Conservation (phyloP, 2,113 vertebrate genomes). For the Geothlypis trichas region DNA sequence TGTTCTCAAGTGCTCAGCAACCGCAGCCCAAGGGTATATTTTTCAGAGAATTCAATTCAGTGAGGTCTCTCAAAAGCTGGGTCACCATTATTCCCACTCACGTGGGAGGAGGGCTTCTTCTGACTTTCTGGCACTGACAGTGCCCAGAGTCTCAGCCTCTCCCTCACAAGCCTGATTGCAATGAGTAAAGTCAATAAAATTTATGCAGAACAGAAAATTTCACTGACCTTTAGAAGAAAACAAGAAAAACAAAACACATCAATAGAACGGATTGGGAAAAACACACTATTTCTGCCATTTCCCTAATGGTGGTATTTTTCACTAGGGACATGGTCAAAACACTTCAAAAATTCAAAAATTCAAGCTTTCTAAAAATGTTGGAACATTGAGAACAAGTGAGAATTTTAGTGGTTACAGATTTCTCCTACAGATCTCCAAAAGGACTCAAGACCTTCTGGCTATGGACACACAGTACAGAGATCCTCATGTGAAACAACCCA, state of each 20-base stretch:
- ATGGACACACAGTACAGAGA: not conserved
- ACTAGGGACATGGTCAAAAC: not conserved
- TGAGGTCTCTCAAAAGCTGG: slow-evolving; percentile 36
- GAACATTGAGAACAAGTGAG: not conserved
- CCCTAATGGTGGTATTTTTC: not conserved
- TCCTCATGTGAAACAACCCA: not conserved
- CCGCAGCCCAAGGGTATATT: slow-evolving; percentile 46
- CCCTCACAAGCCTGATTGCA: not conserved
- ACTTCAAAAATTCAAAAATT: not conserved
- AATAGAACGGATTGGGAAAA: not conserved
- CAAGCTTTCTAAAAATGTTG: not conserved
- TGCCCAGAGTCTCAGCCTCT: not conserved
- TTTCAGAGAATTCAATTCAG: slow-evolving; percentile 14
- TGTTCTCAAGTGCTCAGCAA: slow-evolving; percentile 44
- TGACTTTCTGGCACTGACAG: not conserved
- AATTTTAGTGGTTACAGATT: slow-evolving; percentile 2
- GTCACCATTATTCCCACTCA: slow-evolving; percentile 16
- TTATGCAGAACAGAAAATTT: slow-evolving; percentile 9
- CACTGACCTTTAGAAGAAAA: slow-evolving; percentile 46
- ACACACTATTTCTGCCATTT: not conserved
- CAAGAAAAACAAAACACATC: slow-evolving; percentile 11
- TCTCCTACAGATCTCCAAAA: not conserved
- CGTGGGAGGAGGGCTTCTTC: not conserved
- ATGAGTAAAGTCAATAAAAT: slow-evolving; percentile 12
- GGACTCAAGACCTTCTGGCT: not conserved